Percentiles rank a stretch among this genome's conserved stretches.
These are phyloP conservation scores for Heliothis virescens DNA, from an alignment of 1,140 invertebrate species.

Conservation along the genomic window DNA sequence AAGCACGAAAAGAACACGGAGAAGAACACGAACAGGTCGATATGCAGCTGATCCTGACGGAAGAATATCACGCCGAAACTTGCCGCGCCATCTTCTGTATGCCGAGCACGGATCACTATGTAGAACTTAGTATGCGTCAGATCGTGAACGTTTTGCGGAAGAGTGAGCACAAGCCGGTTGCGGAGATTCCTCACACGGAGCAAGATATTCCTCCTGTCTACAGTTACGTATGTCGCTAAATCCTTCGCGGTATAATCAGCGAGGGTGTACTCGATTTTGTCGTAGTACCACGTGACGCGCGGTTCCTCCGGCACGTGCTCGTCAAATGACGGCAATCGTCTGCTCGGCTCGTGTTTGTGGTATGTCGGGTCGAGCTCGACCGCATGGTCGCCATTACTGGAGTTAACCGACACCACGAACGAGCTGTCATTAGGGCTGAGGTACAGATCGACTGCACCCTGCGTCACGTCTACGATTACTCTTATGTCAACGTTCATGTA, in stretches of 20 bases:
- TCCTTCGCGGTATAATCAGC: slow-evolving; percentile 89
- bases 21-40: slow-evolving; percentile 99
- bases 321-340: slow-evolving; percentile 76
- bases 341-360: slow-evolving; percentile 75
- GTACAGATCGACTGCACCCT: slow-evolving; percentile 95
- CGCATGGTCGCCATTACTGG: slow-evolving; percentile 91
- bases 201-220: slow-evolving; percentile 92
- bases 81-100: slow-evolving; percentile 86
- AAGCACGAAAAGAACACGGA: slow-evolving; percentile 99
- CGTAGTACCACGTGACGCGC: slow-evolving; percentile 72
- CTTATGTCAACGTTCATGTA: slow-evolving; percentile 99
- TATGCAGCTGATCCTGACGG: slow-evolving; percentile 98
- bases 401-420: slow-evolving; percentile 94
- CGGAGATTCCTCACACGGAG: slow-evolving; percentile 93
- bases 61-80: slow-evolving; percentile 97
- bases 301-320: slow-evolving; percentile 67
- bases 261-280: slow-evolving; percentile 81
- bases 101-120: slow-evolving; percentile 91
- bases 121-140: slow-evolving; percentile 95
- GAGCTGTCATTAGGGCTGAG: slow-evolving; percentile 96
- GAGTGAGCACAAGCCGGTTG: slow-evolving; percentile 95
- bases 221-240: slow-evolving; percentile 94
- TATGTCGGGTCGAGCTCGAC: slow-evolving; percentile 87
- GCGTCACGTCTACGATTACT: slow-evolving; percentile 96
- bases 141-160: slow-evolving; percentile 94